Evolutionary conservation across 1,140 invertebrate species (phyloP), one percentile per base, ranked within the genome.

Genomic region (Trachymyrmex cornetzi): DNA sequence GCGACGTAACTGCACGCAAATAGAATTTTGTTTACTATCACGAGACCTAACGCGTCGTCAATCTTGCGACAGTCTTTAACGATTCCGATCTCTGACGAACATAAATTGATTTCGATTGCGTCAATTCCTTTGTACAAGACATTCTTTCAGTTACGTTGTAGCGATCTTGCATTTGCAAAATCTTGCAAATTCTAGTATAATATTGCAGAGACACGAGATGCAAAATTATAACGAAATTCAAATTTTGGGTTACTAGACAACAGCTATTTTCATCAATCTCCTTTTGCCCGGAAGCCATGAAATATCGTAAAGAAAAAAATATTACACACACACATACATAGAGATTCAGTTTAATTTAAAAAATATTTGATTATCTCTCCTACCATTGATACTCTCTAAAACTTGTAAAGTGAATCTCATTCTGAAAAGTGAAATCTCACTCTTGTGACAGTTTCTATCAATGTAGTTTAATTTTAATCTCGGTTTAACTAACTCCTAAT

Each of bases 11-110:
- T 50, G 22, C n/a, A 75, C 80, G 48, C 48, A 84, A 84, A 84
- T 84, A 84, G 80, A 84, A 84, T 75, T 84, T 74, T 84, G 80
- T 84, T 84, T 84, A 84, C 80, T 30, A 34, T 19, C n/a, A 9
- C 19, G 24, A 22, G 12, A 48, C n/a, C 69, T 34, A 38, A 48
- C 19, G 24, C 80, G 30, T 82, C 66, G 34, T 55, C 55, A 14
- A 44, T 82, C 53, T 82, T 84, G 69, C 72, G 69, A 84, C 69
- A 82, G 66, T 24, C 48, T 67, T 14, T 64, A 27, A 44, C 16
- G 22, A 34, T 63, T 55, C 38, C 19, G 38, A 30, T 19, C 16
- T 55, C 19, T 61, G 69, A 61, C 24, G 69, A 55, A 71, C 30
- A 19, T 24, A 5, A 24, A n/a, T 57, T 38, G 30, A 14, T 66